Evolutionary conservation across 2,113 vertebrate genomes (phyloP).

Genomic region (Candoia aspera): DNA sequence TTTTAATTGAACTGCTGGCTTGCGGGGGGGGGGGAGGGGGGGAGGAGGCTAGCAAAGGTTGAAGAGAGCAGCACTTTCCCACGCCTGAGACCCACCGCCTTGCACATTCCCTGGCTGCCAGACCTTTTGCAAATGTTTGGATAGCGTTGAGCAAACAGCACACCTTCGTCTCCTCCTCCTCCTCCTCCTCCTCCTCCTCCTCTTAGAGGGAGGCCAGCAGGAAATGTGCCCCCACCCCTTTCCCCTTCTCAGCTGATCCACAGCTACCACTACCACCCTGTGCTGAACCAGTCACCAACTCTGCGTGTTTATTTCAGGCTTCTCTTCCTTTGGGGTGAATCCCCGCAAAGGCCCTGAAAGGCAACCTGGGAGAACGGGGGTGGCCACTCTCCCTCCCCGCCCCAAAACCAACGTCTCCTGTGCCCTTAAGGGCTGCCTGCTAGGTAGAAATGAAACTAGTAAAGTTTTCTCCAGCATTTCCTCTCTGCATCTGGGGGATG

Average conservation of each 20-base stretch:
- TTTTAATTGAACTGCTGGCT: conserved; percentile 83
- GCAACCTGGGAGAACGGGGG: neutral
- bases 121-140: conserved; percentile 93
- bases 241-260: neutral
- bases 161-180: conserved; percentile 77
- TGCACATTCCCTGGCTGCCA: conserved; percentile 90
- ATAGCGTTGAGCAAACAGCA: conserved; percentile 97
- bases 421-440: neutral
- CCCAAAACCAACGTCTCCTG: too few relatives aligned
- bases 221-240: conserved; percentile 65
- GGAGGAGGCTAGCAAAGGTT: conserved; percentile 83
- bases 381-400: conserved; percentile 25
- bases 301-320: conserved; percentile 50
- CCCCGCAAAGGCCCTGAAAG: neutral
- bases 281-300: neutral
- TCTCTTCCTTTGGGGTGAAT: conserved; percentile 13
- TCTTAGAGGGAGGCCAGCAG: conserved; percentile 79
- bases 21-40: conserved; percentile 72
- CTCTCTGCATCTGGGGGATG: neutral
- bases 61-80: conserved; percentile 93
- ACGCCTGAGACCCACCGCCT: conserved; percentile 84
- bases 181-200: neutral
- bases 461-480: neutral
- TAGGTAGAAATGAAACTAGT: neutral
- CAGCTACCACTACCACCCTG: neutral